phyloP scores from a whole-genome alignment of 2,888 invertebrate genomes.

The Capitulum mitella region DNA sequence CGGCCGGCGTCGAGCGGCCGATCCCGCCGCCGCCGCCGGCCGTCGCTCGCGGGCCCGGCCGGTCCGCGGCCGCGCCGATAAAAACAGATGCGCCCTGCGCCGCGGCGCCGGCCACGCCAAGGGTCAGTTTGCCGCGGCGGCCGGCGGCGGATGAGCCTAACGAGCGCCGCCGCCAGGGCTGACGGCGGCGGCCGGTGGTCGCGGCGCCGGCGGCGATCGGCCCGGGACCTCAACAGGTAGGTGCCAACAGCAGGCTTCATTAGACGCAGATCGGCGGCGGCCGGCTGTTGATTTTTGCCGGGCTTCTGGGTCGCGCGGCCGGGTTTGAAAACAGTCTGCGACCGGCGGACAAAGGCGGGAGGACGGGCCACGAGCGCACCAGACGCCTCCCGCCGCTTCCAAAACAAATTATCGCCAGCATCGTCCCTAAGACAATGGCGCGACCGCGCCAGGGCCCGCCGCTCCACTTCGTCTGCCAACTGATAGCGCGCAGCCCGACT shows the following conservation, averaged over 20 bases:
- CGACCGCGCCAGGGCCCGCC: background rate
- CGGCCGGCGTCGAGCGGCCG: background rate
- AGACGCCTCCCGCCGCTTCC: background rate
- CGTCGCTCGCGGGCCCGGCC: background rate
- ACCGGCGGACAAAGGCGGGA: background rate
- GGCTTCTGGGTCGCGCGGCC: background rate
- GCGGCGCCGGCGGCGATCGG: background rate
- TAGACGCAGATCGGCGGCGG: background rate
- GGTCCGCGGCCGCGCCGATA: background rate
- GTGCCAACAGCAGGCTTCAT: constrained; percentile 13
- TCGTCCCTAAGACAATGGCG: background rate
- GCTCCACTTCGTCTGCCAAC: background rate
- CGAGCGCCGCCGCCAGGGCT: background rate
- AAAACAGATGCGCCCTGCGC: background rate
- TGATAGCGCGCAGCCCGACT: too few species aligned
- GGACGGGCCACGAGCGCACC: background rate
- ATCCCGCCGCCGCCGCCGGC: background rate
- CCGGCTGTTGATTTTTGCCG: constrained; percentile 2
- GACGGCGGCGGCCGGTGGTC: background rate
- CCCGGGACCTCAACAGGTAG: constrained; percentile 4
- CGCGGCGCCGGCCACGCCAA: background rate
- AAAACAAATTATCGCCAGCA: constrained; percentile 6
- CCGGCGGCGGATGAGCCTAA: constrained; percentile 6
- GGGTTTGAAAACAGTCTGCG: background rate
- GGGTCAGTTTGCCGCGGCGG: background rate